Conservation (phyloP, 2,797 vertebrate genomes). For the Poecilia wingei region DNA sequence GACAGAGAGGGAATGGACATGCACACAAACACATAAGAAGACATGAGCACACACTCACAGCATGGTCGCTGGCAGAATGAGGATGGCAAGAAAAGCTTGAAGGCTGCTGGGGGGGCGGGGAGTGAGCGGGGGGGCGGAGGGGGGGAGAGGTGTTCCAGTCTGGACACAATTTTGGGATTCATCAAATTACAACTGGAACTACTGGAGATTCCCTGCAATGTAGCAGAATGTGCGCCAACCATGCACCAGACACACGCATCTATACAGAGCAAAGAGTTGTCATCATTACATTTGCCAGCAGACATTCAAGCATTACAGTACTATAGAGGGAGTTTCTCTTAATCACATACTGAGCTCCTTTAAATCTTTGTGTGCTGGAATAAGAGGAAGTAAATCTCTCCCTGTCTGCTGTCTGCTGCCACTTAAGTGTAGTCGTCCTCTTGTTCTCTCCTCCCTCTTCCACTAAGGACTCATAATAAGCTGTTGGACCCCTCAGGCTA, state of each 20-base stretch:
- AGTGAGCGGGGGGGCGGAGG: neutral
- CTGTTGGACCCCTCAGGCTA: constrained; percentile 60
- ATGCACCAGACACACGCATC: constrained; percentile 32
- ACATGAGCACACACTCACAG: constrained; percentile 31
- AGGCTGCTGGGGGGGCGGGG: constrained; percentile 13
- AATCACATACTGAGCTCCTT: constrained; percentile 73
- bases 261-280: constrained; percentile 18
- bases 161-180: constrained; percentile 49
- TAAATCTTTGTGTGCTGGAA: constrained; percentile 66
- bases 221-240: neutral
- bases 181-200: constrained; percentile 47
- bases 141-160: neutral
- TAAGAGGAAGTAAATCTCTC: constrained; percentile 67
- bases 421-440: constrained; percentile 63
- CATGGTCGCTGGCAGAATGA: constrained; percentile 39
- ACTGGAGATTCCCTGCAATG: constrained; percentile 1
- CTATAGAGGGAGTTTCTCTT: constrained; percentile 68
- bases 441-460: constrained; percentile 68
- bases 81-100: constrained; percentile 38
- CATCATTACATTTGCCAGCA: constrained; percentile 51
- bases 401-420: constrained; percentile 63
- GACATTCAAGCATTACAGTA: constrained; percentile 62
- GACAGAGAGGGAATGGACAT: constrained; percentile 61
- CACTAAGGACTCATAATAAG: constrained; percentile 69
- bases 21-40: constrained; percentile 26